Base-by-base conservation (phyloP, 2,888 invertebrate genomes). In the Eupithecia pulchellata region DNA sequence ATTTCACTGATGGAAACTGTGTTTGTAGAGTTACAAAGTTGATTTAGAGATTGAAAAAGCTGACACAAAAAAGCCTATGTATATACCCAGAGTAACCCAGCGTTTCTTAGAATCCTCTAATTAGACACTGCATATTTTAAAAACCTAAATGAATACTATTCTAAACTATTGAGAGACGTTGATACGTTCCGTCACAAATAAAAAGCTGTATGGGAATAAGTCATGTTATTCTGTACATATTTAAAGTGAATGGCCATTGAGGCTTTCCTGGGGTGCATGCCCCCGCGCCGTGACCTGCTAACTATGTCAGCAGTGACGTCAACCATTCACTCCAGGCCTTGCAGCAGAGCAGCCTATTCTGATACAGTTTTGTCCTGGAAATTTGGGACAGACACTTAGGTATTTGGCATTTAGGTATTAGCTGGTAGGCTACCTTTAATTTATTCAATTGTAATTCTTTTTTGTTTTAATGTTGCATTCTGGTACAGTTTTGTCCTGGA, bases 271-370 rank as follows among this genome's bases (percentile, higher is more conserved):
- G 60, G 58, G 66, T 71, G 52, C 67, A 67, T 67, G 71, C 20
- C 65, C 67, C 25, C 52, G 11, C 52, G 11, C 52, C 25, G 52
- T 64, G 71, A 17, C 20, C 42, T 36, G n/a, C 42, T 32, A 66
- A 36, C 65, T 68, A 47, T 72, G 68, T 66, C 68, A 68, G 47
- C 36, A 5, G 27, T 72, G 72, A 72, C 72, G 72, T 72, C 69
- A 69, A 60, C 30, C 58, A 60, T 34, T 60, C 47, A 64, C 52
- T 34, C 58, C 32, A 52, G 13, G 36, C 20, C 29, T 4, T 34
- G 55, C 34, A 64, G 11, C 57, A 3, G 29, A 29, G 29, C 29
- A 14, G 8, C 17, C 17, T 17, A 57, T 29, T 57, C 14, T 14
- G 17, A 29, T 17, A 57, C 6, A 14, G 25, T 4, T 57, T 55